Evolutionary conservation across 2,888 invertebrate species (phyloP).

Genomic region (Apocheima hispidaria): DNA sequence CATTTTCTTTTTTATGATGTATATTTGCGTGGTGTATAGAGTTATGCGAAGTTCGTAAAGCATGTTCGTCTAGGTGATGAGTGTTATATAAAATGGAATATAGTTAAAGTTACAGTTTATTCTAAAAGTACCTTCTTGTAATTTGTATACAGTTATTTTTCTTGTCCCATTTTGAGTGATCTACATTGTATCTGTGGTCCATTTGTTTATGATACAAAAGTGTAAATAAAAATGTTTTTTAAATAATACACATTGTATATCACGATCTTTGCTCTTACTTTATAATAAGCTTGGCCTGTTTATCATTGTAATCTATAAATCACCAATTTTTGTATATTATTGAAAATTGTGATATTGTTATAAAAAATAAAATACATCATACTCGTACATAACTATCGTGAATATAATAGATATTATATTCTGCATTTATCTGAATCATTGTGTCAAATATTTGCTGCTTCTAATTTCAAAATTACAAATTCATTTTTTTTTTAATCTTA

Average conservation of each 20-base stretch:
- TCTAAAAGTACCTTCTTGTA: conserved; percentile 62
- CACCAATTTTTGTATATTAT: conserved; percentile 83
- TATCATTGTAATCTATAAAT: conserved; percentile 74
- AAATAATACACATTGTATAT: conserved; percentile 63
- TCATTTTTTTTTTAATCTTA: neutral
- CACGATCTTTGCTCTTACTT: conserved; percentile 77
- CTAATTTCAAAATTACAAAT: conserved; percentile 26
- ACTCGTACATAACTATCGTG: conserved; percentile 69
- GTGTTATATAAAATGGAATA: conserved; percentile 75
- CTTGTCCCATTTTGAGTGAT: conserved; percentile 70
- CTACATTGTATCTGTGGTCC: conserved; percentile 68
- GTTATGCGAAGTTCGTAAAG: conserved; percentile 65
- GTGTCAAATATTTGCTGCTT: conserved; percentile 15
- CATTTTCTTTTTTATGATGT: conserved; percentile 60
- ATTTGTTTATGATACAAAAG: conserved; percentile 45
- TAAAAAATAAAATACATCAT: conserved; percentile 68
- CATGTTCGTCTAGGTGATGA: conserved; percentile 75
- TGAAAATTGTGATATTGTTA: conserved; percentile 86
- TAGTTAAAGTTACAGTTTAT: conserved; percentile 69
- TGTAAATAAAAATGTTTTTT: conserved; percentile 63
- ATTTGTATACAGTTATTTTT: conserved; percentile 66
- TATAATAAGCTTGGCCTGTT: conserved; percentile 82
- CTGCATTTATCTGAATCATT: conserved; percentile 47
- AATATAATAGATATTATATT: conserved; percentile 55
- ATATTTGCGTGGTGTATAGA: conserved; percentile 72